phyloP scores from a whole-genome alignment of 2,797 vertebrate genomes.

The Apogon talboti region DNA sequence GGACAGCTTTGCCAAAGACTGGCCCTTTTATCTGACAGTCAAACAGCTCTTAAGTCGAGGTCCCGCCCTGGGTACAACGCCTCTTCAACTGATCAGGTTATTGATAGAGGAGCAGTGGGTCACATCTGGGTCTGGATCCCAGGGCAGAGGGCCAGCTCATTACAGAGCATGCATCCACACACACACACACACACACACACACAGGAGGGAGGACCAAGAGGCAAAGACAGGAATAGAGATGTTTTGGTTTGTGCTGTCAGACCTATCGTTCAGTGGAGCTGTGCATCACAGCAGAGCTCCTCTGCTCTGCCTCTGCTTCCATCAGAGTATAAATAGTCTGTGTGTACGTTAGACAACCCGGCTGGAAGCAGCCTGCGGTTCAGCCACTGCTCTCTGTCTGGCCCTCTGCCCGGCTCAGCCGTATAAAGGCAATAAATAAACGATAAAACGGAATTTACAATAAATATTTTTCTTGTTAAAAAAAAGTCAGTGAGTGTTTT shows the following conservation, averaged over 20 bases:
- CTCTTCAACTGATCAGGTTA: conserved; percentile 61
- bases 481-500: conserved; percentile 28
- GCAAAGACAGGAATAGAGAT: conserved; percentile 4
- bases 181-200: conserved; percentile 26
- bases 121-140: conserved; percentile 69
- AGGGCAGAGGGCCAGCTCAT: conserved; percentile 55
- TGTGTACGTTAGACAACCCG: conserved; percentile 24
- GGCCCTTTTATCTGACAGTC: background rate
- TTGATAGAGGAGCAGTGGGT: conserved; percentile 53
- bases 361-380: conserved; percentile 37
- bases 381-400: conserved; percentile 39
- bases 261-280: conserved; percentile 21
- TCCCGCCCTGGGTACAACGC: conserved; percentile 15
- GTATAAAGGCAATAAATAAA: conserved; percentile 55
- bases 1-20: background rate
- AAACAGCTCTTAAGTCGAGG: conserved; percentile 5
- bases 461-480: conserved; percentile 50
- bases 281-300: conserved; percentile 29
- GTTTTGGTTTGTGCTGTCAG: conserved; percentile 23
- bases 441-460: conserved; percentile 54
- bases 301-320: conserved; percentile 16
- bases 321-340: conserved; percentile 46
- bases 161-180: conserved; percentile 37
- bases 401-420: conserved; percentile 35
- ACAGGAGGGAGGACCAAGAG: background rate